Conservation (phyloP, 2,797 vertebrate genomes). For the Paedocypris micromegethes region DNA sequence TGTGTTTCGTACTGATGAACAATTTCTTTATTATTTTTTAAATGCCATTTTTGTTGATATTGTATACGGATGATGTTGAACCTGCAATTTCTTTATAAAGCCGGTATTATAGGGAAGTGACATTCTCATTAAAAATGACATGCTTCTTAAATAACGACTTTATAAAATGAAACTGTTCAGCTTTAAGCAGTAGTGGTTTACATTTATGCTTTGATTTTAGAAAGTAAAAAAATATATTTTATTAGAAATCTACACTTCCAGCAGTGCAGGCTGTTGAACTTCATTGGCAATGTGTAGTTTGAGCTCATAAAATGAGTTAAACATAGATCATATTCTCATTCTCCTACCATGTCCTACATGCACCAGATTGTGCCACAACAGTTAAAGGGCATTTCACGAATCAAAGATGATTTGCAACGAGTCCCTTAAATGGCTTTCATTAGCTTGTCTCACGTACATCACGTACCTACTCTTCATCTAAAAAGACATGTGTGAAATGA, state of each 20-base stretch:
- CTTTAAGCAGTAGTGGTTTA: constrained; percentile 3
- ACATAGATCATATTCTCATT: constrained; percentile 5
- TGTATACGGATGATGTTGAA: too few species aligned
- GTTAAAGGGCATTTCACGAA: constrained; percentile 8
- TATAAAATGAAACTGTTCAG: not conserved
- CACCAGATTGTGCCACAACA: constrained; percentile 10
- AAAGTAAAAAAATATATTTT: too few species aligned
- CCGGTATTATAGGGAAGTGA: constrained; percentile 9
- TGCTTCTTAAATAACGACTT: too few species aligned
- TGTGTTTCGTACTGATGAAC: too few species aligned
- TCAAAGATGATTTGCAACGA: constrained; percentile 20
- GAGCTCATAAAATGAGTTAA: constrained; percentile 2
- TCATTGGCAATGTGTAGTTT: not conserved
- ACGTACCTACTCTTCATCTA: constrained; percentile 14
- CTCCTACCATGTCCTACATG: constrained; percentile 14
- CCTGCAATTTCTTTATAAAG: constrained; percentile 7
- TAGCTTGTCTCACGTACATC: not conserved
- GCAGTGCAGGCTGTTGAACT: not conserved
- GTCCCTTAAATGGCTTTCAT: constrained; percentile 16
- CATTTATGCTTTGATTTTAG: too few species aligned
- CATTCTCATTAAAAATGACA: too few species aligned
- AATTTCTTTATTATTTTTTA: too few species aligned
- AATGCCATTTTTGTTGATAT: too few species aligned
- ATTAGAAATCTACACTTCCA: too few species aligned
- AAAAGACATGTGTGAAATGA: not conserved